Evolutionary conservation across 2,888 invertebrate species (phyloP).

Genomic region (Orgyia antiqua): DNA sequence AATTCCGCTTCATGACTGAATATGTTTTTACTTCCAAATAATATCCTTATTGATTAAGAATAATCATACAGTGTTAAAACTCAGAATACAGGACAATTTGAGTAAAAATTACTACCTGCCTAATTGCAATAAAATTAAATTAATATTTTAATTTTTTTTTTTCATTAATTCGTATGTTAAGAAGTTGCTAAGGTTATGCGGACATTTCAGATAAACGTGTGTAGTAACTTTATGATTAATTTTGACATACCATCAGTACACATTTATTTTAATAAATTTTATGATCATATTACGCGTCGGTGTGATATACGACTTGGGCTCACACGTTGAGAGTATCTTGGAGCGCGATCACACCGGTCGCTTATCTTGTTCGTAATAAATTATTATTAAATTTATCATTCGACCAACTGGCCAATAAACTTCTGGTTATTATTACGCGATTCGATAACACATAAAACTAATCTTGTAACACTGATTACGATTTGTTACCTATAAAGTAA

Average conservation of each 20-base stretch:
- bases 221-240: neutral
- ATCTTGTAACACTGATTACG: conserved; percentile 39
- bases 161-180: too few relatives aligned
- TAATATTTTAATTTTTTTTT: too few relatives aligned
- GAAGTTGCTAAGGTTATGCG: too few relatives aligned
- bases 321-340: conserved; percentile 55
- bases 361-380: conserved; percentile 68
- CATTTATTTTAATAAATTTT: conserved; percentile 1
- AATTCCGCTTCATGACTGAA: too few relatives aligned
- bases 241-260: neutral
- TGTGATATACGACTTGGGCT: conserved; percentile 28
- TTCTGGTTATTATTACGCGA: conserved; percentile 67
- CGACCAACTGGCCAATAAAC: conserved; percentile 60
- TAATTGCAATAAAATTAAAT: too few relatives aligned
- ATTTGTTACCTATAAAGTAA: conserved; percentile 15
- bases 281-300: conserved; percentile 16
- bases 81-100: too few relatives aligned
- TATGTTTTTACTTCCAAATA: too few relatives aligned
- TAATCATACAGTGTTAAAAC: too few relatives aligned
- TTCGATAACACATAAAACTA: conserved; percentile 52
- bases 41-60: too few relatives aligned
- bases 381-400: conserved; percentile 75
- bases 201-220: neutral
- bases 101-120: too few relatives aligned
- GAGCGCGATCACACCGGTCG: conserved; percentile 39